phyloP scores from a whole-genome alignment of 2,888 invertebrate genomes.

The Zeuzera pyrina region DNA sequence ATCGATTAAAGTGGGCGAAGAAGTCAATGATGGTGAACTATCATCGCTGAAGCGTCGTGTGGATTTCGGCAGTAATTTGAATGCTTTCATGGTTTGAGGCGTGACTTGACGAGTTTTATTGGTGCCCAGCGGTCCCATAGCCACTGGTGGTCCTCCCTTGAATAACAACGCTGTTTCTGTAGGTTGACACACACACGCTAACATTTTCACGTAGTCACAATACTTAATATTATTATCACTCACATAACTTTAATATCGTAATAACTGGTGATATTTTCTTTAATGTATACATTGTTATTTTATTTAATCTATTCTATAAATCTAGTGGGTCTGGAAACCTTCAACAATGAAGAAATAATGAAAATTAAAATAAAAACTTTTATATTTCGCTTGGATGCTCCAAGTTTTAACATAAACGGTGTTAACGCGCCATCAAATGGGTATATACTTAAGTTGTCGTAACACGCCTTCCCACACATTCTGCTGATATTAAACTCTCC shows the following conservation, averaged over 20 bases:
- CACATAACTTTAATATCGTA: slow-evolving; percentile 44
- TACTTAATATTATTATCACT: slow-evolving; percentile 23
- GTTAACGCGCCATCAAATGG: slow-evolving; percentile 1
- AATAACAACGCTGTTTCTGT: slow-evolving; percentile 70
- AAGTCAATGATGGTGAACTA: slow-evolving; percentile 40
- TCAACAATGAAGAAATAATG: slow-evolving; percentile 1
- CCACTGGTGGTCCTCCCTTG: slow-evolving; percentile 66
- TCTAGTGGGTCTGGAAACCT: slow-evolving; percentile 10
- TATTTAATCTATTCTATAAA: slow-evolving; percentile 12
- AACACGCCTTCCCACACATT: slow-evolving; percentile 12
- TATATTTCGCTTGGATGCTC: neutral
- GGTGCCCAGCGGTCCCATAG: slow-evolving; percentile 69
- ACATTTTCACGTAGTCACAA: slow-evolving; percentile 68
- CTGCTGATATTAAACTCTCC: slow-evolving; percentile 29
- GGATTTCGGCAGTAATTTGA: slow-evolving; percentile 41
- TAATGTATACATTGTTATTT: slow-evolving; percentile 23
- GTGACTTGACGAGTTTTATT: slow-evolving; percentile 50
- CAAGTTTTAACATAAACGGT: neutral
- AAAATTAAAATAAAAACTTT: slow-evolving; percentile 1
- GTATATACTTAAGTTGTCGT: neutral
- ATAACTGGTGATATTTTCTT: slow-evolving; percentile 39
- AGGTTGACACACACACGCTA: slow-evolving; percentile 80
- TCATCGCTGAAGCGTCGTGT: slow-evolving; percentile 40
- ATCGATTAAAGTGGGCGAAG: slow-evolving; percentile 45
- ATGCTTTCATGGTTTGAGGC: slow-evolving; percentile 44